A percentile compares a stretch with the other conserved stretches of the same genome.
phyloP scores from a whole-genome alignment of 2,888 invertebrate species.

The Strigamia crassipes region DNA sequence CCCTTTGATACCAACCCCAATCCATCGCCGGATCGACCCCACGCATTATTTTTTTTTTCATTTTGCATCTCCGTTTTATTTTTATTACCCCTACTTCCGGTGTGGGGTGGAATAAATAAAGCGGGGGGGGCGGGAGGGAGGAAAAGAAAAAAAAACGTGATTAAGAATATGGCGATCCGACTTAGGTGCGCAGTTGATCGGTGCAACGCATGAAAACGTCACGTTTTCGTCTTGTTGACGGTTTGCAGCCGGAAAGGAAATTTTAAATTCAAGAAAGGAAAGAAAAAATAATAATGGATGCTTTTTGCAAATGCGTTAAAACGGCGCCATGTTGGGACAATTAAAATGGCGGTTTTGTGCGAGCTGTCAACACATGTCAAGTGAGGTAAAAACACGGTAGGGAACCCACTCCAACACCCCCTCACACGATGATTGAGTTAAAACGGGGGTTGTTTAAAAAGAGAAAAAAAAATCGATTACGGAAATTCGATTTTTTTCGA shows the following conservation, averaged over 20 bases:
- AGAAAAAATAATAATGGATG: not conserved
- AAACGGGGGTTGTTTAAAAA: not conserved
- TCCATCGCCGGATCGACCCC: not conserved
- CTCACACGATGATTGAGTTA: not conserved
- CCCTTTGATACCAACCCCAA: slow-evolving; percentile 24
- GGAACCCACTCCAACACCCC: slow-evolving; percentile 7
- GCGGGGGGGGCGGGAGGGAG: not conserved
- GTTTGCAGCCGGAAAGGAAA: not conserved
- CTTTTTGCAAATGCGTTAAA: not conserved
- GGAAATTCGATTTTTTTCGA: not conserved
- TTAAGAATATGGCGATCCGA: slow-evolving; percentile 11
- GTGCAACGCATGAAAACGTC: not conserved
- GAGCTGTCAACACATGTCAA: slow-evolving; percentile 32
- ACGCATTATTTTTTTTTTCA: not conserved
- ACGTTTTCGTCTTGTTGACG: not conserved
- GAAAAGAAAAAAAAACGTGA: slow-evolving; percentile 12
- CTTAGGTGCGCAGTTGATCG: not conserved
- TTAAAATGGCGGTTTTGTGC: slow-evolving; percentile 31
- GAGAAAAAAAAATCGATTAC: not conserved
- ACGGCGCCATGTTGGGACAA: not conserved
- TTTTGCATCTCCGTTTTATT: not conserved
- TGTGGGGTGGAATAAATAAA: not conserved
- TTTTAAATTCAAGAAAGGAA: not conserved
- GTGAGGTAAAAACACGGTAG: slow-evolving; percentile 6
- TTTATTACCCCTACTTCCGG: slow-evolving; percentile 2